phyloP scores from a whole-genome alignment of 1,140 invertebrate genomes.

The Ylistrum balloti region DNA sequence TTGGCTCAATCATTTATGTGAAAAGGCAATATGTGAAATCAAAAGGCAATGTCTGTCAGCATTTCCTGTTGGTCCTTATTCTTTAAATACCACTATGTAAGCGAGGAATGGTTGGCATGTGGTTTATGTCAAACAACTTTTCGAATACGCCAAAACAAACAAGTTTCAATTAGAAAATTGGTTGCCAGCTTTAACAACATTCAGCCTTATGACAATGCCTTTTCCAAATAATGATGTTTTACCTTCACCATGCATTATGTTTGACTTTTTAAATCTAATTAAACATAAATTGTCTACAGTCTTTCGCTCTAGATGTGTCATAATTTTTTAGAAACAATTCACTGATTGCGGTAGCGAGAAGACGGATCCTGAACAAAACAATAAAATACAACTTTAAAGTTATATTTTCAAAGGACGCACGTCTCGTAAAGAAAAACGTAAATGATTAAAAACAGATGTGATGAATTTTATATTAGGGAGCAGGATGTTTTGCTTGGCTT shows the following conservation, averaged over 20 bases:
- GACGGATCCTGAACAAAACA: too few relatives aligned
- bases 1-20: too few relatives aligned
- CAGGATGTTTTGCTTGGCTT: not conserved
- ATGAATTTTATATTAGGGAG: too few relatives aligned
- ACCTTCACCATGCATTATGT: too few relatives aligned
- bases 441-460: not conserved
- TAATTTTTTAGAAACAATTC: too few relatives aligned
- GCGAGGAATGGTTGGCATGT: not conserved
- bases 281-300: too few relatives aligned
- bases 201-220: not conserved
- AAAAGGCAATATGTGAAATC: not conserved
- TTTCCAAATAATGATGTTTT: too few relatives aligned
- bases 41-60: not conserved
- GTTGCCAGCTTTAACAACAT: not conserved
- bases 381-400: not conserved
- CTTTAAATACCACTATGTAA: not conserved
- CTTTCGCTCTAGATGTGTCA: too few relatives aligned
- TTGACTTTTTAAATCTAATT: too few relatives aligned
- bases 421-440: not conserved
- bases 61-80: too few relatives aligned
- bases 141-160: not conserved
- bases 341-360: too few relatives aligned
- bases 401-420: not conserved
- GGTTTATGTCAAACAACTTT: not conserved
- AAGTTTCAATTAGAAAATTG: slow-evolving; percentile 16